Evolutionary conservation across 2,888 invertebrate genomes (phyloP), one percentile per base, ranked within the genome.

Genomic region (Pollenia angustigena): DNA sequence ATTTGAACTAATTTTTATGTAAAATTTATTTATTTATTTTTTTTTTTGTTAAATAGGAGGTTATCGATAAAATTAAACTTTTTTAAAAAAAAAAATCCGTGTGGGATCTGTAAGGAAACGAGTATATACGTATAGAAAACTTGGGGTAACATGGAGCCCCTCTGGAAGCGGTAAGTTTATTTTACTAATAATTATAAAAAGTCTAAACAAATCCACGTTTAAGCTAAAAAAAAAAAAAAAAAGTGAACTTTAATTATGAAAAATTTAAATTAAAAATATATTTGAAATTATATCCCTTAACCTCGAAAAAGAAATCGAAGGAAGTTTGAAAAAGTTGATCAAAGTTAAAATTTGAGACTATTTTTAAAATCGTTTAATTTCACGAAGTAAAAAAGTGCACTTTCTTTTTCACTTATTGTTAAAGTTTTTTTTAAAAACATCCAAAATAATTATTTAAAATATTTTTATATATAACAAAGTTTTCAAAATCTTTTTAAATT

Each of bases 121-220:
- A 87, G 89, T 88, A 90, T 81, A 81, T 69, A 85, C 83, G 88
- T 89, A 90, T 89, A 89, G 89, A 89, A 89, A 88, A 89, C 89
- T 32, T 89, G 93, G 93, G 92, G 81, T 91, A 92, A 89, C 66
- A 93, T 93, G 93, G 92, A 90, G 91, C 93, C 93, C 93, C 91
- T 91, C 88, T 91, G 91, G 91, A 92, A 93, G 92, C 93, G 93
- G 93, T 93, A 90, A 92, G 92, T 91, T 74, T 68, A 69, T 32
- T 2, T 16, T 56, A 50, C 18, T 16, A 56, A 48, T 44, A 52
- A 71, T 64, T 8, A 44, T 48, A 48, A 18, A 56, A 52, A 42
- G 4, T 48, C 2, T 69, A 52, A 40, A 50, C 42, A 12, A 11
- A 72, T 1, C 4, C 2, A 18, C 46, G n/a, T 23, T 66, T 14